phyloP scores from a whole-genome alignment of 2,113 vertebrate genomes.

The Girardinichthys multiradiatus region DNA sequence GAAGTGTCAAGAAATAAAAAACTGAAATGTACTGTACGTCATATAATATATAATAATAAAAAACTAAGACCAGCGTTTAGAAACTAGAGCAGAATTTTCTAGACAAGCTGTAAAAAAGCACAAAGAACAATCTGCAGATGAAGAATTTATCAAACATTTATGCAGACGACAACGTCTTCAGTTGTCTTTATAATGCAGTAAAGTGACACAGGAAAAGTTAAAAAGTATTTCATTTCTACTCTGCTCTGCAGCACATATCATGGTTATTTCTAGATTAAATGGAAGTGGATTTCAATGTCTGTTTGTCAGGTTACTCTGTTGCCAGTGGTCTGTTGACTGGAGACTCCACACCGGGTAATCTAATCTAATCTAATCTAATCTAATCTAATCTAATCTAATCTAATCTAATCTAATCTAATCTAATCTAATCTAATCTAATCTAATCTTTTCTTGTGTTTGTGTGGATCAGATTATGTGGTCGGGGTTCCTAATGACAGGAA shows the following conservation, averaged over 20 bases:
- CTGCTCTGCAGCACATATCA: too few relatives aligned
- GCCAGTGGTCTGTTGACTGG: slow-evolving; percentile 36
- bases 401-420: neutral
- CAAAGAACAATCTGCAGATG: too few relatives aligned
- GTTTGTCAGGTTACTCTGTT: slow-evolving; percentile 42
- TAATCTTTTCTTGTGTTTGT: neutral
- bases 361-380: too few relatives aligned
- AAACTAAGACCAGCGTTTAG: neutral
- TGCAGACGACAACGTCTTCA: too few relatives aligned
- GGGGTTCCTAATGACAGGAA: slow-evolving; percentile 43
- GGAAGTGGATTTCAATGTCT: neutral
- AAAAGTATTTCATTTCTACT: neutral
- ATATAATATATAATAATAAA: too few relatives aligned
- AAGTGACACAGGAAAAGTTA: neutral
- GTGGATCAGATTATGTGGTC: slow-evolving; percentile 31
- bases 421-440: neutral
- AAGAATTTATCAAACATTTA: neutral
- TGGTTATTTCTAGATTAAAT: neutral
- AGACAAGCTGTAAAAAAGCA: neutral
- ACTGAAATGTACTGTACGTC: neutral
- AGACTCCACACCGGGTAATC: slow-evolving; percentile 25
- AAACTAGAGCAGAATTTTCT: neutral
- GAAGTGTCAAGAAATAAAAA: neutral
- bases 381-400: too few relatives aligned
- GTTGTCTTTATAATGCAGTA: neutral